Evolutionary conservation across 2,797 vertebrate species (phyloP).

Genomic region (Amazona finschi): DNA sequence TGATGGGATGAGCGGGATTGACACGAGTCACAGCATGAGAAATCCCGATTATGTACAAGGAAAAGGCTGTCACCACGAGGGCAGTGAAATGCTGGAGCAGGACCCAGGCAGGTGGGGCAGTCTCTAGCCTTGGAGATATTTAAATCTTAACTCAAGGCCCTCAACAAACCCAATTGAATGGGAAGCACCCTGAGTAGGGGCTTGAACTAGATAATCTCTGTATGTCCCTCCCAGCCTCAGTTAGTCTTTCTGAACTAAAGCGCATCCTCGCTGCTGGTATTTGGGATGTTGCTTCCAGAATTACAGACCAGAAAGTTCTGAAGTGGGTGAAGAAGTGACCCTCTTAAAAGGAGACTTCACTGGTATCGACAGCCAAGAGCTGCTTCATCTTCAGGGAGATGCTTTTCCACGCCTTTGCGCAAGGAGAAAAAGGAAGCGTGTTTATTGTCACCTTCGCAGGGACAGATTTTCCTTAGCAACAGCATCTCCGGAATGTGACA

Average conservation of each 20-base stretch:
- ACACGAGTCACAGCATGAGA: background rate
- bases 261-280: background rate
- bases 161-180: background rate
- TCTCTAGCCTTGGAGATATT: background rate
- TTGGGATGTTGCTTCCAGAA: background rate
- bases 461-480: slow-evolving; percentile 11
- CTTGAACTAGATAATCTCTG: background rate
- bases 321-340: background rate
- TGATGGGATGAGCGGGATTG: background rate
- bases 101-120: background rate
- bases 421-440: background rate
- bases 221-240: background rate
- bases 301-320: background rate
- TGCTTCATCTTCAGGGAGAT: background rate
- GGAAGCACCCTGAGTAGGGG: background rate
- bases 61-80: background rate
- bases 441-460: slow-evolving; percentile 21
- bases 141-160: background rate
- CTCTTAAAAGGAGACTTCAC: background rate
- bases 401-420: background rate
- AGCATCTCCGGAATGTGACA: slow-evolving; percentile 9
- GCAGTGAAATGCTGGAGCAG: background rate
- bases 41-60: background rate
- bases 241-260: background rate
- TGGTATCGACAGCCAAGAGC: background rate